These are phyloP conservation scores for Takifugu flavidus DNA, from an alignment of 2,113 vertebrate genomes.

Conservation along the genomic window DNA sequence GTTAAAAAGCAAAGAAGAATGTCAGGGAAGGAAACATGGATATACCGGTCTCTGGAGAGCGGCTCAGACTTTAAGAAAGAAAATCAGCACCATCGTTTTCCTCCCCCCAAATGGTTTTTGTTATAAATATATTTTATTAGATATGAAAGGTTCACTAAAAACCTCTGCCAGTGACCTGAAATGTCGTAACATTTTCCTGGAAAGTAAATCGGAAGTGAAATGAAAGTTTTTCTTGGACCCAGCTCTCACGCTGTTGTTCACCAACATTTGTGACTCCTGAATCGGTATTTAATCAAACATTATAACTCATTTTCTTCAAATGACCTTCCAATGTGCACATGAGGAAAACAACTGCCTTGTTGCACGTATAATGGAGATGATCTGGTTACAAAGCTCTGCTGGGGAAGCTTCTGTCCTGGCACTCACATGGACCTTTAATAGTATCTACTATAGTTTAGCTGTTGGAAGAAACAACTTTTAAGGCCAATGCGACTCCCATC, in stretches of 20 bases:
- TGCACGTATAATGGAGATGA: too few relatives aligned
- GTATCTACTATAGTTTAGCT: too few relatives aligned
- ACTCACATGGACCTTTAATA: too few relatives aligned
- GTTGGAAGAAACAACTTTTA: too few relatives aligned
- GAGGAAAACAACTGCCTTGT: too few relatives aligned
- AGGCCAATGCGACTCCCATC: too few relatives aligned
- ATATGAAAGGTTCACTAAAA: constrained; percentile 60
- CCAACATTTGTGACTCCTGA: constrained; percentile 38
- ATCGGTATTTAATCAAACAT: constrained; percentile 22
- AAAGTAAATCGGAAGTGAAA: constrained; percentile 64
- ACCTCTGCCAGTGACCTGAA: constrained; percentile 53
- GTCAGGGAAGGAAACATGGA: constrained; percentile 59
- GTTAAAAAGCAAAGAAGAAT: constrained; percentile 67
- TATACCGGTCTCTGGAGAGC: constrained; percentile 55
- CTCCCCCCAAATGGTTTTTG: constrained; percentile 31
- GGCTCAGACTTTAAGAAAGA: constrained; percentile 52
- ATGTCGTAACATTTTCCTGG: constrained; percentile 67
- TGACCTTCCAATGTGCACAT: constrained; percentile 18
- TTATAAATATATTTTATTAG: constrained; percentile 65
- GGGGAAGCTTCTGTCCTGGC: too few relatives aligned
- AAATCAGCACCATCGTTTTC: constrained; percentile 36
- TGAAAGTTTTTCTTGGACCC: constrained; percentile 59
- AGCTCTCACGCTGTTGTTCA: constrained; percentile 29
- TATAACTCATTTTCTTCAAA: constrained; percentile 40
- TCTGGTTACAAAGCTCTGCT: too few relatives aligned